Conservation (phyloP, 1,140 invertebrate genomes). For the Drosophila sechellia region DNA sequence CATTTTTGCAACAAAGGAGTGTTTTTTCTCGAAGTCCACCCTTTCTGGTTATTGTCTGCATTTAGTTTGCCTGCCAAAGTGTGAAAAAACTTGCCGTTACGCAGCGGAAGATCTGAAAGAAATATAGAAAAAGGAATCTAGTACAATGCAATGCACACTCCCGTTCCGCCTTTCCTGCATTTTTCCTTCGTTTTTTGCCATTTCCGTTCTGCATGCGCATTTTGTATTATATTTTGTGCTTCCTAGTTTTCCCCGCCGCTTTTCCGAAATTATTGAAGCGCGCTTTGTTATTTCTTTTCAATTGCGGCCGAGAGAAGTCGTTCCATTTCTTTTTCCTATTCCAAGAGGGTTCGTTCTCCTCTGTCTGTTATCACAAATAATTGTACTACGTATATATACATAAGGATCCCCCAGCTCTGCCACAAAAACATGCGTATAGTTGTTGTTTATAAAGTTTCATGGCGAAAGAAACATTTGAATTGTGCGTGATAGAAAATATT, state of each 20-base stretch:
- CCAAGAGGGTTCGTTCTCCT: slow-evolving; percentile 11
- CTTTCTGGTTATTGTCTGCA: slow-evolving; percentile 57
- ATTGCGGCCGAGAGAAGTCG: slow-evolving; percentile 40
- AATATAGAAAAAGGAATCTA: slow-evolving; percentile 55
- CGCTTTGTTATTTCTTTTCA: slow-evolving; percentile 66
- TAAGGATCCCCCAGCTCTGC: slow-evolving; percentile 6
- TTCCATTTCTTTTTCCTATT: slow-evolving; percentile 10
- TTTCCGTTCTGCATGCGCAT: slow-evolving; percentile 70
- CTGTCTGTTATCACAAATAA: slow-evolving; percentile 48
- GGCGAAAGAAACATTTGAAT: slow-evolving; percentile 30
- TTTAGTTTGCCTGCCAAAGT: slow-evolving; percentile 64
- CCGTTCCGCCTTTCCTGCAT: slow-evolving; percentile 26
- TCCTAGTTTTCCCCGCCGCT: slow-evolving; percentile 30
- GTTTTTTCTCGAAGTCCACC: slow-evolving; percentile 6
- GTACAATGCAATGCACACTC: slow-evolving; percentile 58
- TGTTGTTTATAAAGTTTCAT: slow-evolving; percentile 13
- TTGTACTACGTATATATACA: slow-evolving; percentile 29
- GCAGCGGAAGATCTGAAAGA: slow-evolving; percentile 64
- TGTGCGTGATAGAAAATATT: slow-evolving; percentile 51
- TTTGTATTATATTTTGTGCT: slow-evolving; percentile 66
- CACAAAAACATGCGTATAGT: slow-evolving; percentile 3
- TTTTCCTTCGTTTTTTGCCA: slow-evolving; percentile 31
- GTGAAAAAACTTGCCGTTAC: slow-evolving; percentile 63
- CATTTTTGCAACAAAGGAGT: slow-evolving; percentile 56
- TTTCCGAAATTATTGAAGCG: slow-evolving; percentile 71